Evolutionary conservation across 2,113 vertebrate species (phyloP).

Genomic region (Larimichthys polyactis): DNA sequence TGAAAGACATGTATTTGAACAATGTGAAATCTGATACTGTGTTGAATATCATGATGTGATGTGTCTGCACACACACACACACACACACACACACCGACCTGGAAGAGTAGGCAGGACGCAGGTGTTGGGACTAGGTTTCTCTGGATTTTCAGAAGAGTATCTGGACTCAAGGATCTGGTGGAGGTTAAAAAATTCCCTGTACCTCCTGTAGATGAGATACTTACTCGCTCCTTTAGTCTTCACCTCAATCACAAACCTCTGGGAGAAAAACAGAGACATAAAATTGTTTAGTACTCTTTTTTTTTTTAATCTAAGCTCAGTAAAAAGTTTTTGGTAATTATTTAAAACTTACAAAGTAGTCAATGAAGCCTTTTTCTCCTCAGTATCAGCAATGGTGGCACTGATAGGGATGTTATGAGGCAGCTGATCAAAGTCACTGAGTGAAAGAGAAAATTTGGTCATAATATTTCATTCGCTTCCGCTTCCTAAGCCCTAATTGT

Average conservation of each 20-base stretch:
- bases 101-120: conserved; percentile 90
- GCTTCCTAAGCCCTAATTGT: neutral
- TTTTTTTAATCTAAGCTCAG: neutral
- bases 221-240: conserved; percentile 92
- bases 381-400: conserved; percentile 92
- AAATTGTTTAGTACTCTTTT: neutral
- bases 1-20: conserved; percentile 19
- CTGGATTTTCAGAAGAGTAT: conserved; percentile 83
- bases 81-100: conserved; percentile 85
- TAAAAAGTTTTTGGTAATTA: neutral
- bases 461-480: neutral
- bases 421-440: conserved; percentile 94
- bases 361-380: conserved; percentile 94
- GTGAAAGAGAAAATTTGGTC: neutral
- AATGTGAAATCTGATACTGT: conserved; percentile 26
- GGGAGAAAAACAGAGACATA: neutral
- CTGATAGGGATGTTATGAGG: conserved; percentile 90
- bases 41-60: too few relatives aligned
- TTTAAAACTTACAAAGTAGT: conserved; percentile 89
- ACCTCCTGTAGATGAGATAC: conserved; percentile 95
- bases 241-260: conserved; percentile 96
- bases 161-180: conserved; percentile 90
- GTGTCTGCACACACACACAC: neutral
- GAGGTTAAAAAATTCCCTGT: conserved; percentile 89
- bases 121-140: conserved; percentile 72